Conservation (phyloP, 2,888 invertebrate genomes). For the Sarcophaga carnaria region DNA sequence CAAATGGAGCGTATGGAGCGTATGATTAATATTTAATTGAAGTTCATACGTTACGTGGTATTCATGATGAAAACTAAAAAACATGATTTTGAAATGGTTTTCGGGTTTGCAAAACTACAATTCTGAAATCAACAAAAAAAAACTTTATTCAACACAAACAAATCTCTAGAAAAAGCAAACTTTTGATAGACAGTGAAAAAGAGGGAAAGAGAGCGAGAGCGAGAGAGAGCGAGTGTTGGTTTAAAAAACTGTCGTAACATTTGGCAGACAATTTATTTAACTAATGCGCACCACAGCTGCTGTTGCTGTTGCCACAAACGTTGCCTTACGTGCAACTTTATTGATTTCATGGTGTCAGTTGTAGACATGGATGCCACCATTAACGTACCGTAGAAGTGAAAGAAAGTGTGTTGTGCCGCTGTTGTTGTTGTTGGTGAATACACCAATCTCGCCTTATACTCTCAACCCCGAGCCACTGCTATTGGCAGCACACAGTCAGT, state of each 20-base stretch:
- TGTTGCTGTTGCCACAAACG: conserved; percentile 11
- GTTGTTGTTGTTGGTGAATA: neutral
- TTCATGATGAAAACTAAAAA: neutral
- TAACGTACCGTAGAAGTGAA: neutral
- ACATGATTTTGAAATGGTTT: neutral
- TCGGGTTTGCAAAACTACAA: no score
- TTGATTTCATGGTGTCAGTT: conserved; percentile 59
- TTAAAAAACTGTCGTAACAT: conserved; percentile 54
- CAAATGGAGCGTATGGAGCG: no score
- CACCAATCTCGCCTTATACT: no score
- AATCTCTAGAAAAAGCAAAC: no score
- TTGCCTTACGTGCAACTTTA: conserved; percentile 31
- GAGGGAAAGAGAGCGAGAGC: neutral
- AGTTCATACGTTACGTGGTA: neutral
- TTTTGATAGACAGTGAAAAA: no score
- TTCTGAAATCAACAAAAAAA: no score
- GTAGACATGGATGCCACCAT: conserved; percentile 6
- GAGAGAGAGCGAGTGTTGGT: neutral
- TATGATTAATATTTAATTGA: conserved; percentile 2
- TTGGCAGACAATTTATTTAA: conserved; percentile 65
- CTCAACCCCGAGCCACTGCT: neutral
- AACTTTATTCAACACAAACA: no score
- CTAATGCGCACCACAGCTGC: conserved; percentile 6
- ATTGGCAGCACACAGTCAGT: conserved; percentile 11
- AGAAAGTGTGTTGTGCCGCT: conserved; percentile 10